A percentile compares a stretch with the other conserved stretches of the same genome.
These are phyloP conservation scores for Theretra japonica DNA, from an alignment of 2,888 invertebrate species.

Conservation along the genomic window DNA sequence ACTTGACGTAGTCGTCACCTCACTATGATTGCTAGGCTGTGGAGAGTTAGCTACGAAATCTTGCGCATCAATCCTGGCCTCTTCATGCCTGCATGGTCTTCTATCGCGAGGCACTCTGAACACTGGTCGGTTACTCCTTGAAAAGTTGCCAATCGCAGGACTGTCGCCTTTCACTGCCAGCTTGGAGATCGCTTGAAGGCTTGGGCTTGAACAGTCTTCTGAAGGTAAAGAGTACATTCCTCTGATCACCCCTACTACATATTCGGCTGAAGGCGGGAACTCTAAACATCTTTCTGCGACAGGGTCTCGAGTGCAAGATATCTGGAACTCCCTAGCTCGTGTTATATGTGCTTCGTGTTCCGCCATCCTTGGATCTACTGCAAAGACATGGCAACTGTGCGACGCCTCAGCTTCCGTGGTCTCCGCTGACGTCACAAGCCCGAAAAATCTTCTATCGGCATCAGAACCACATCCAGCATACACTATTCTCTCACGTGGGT, in stretches of 20 bases:
- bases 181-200: constrained; percentile 74
- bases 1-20: constrained; percentile 92
- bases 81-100: constrained; percentile 67
- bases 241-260: constrained; percentile 88
- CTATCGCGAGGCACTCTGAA: constrained; percentile 68
- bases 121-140: constrained; percentile 66
- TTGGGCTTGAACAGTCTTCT: constrained; percentile 73
- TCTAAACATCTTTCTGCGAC: constrained; percentile 93
- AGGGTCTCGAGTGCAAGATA: constrained; percentile 92
- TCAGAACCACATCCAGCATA: constrained; percentile 96
- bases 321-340: constrained; percentile 93
- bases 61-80: constrained; percentile 70
- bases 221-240: constrained; percentile 88
- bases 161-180: constrained; percentile 76
- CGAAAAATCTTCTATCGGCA: constrained; percentile 96
- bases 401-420: constrained; percentile 84
- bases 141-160: constrained; percentile 73
- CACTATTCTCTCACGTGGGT: constrained; percentile 93
- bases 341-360: constrained; percentile 92
- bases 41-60: constrained; percentile 90
- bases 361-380: constrained; percentile 93
- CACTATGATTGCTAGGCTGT: constrained; percentile 93
- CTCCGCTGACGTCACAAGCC: constrained; percentile 94
- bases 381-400: constrained; percentile 97
- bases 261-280: constrained; percentile 94